A percentile compares a stretch with the other conserved stretches of the same genome.
Evolutionary conservation across 2,888 invertebrate genomes (phyloP).

Genomic region (Perithous albicinctus): DNA sequence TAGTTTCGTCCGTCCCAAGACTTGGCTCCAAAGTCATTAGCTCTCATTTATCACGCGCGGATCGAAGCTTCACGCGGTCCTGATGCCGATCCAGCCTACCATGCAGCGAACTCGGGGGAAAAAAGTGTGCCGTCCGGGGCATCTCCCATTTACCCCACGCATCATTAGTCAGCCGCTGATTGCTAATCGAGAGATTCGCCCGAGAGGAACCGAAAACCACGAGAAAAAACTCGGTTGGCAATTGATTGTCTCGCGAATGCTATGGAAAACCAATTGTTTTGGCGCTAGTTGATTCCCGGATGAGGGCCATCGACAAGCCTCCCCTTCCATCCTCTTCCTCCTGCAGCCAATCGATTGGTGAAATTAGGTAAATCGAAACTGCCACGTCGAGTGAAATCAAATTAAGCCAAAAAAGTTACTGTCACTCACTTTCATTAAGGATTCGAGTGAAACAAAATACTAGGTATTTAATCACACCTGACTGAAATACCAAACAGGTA

Average conservation of each 20-base stretch:
- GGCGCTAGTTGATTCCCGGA: slow-evolving; percentile 26
- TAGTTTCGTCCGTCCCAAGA: slow-evolving; percentile 32
- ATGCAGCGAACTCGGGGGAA: slow-evolving; percentile 29
- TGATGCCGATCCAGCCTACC: background rate
- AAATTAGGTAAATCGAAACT: slow-evolving; percentile 40
- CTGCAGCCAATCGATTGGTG: slow-evolving; percentile 2
- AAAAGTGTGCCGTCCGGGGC: slow-evolving; percentile 48
- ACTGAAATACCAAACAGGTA: background rate
- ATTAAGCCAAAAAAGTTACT: slow-evolving; percentile 9
- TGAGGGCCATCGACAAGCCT: slow-evolving; percentile 4
- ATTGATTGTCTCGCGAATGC: slow-evolving; percentile 58
- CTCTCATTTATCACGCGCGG: slow-evolving; percentile 69
- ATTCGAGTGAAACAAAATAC: background rate
- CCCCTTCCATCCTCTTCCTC: background rate
- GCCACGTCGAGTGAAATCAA: slow-evolving; percentile 10
- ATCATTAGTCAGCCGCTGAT: slow-evolving; percentile 68
- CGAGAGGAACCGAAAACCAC: slow-evolving; percentile 28
- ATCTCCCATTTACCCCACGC: slow-evolving; percentile 37
- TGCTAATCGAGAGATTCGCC: slow-evolving; percentile 61
- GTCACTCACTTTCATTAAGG: background rate
- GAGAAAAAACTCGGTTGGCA: slow-evolving; percentile 42
- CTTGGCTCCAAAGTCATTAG: slow-evolving; percentile 64
- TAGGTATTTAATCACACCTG: background rate
- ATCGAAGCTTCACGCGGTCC: slow-evolving; percentile 44
- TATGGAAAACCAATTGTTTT: slow-evolving; percentile 52